phyloP scores from a whole-genome alignment of 2,797 vertebrate genomes.

The Manis pentadactyla region DNA sequence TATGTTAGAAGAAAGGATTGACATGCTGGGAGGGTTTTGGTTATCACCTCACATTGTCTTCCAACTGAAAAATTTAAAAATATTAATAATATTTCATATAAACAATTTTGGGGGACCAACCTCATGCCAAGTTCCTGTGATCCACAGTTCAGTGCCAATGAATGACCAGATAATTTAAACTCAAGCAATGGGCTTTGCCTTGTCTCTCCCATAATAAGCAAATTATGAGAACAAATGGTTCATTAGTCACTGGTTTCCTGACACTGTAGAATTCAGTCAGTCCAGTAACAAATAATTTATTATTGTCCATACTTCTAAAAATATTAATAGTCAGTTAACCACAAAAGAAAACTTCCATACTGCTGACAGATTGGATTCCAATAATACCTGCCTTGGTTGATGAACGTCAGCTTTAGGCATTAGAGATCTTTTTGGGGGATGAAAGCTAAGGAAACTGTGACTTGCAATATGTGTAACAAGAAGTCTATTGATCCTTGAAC shows the following conservation, averaged over 20 bases:
- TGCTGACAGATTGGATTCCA: background rate
- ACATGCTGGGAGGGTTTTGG: background rate
- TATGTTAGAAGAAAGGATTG: background rate
- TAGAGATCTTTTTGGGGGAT: background rate
- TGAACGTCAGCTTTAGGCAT: constrained; percentile 29
- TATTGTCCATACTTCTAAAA: constrained; percentile 61
- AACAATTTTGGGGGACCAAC: background rate
- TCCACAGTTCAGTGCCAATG: constrained; percentile 12
- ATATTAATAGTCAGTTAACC: constrained; percentile 74
- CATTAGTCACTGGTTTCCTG: constrained; percentile 78
- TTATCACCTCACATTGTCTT: background rate
- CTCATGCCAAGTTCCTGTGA: background rate
- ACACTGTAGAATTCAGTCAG: constrained; percentile 77
- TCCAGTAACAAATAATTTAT: constrained; percentile 82
- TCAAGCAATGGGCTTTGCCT: constrained; percentile 40
- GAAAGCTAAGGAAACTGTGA: constrained; percentile 28
- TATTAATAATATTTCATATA: constrained; percentile 8
- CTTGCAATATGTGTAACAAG: background rate
- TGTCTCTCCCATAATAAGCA: constrained; percentile 63
- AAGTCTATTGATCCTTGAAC: background rate
- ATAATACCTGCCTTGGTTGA: constrained; percentile 29
- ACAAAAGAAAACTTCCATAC: constrained; percentile 67
- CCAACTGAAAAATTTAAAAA: background rate
- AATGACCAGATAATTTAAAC: constrained; percentile 73
- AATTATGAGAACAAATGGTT: constrained; percentile 78